Evolutionary conservation across 2,113 vertebrate genomes (phyloP).

Genomic region (Bombycilla garrulus): DNA sequence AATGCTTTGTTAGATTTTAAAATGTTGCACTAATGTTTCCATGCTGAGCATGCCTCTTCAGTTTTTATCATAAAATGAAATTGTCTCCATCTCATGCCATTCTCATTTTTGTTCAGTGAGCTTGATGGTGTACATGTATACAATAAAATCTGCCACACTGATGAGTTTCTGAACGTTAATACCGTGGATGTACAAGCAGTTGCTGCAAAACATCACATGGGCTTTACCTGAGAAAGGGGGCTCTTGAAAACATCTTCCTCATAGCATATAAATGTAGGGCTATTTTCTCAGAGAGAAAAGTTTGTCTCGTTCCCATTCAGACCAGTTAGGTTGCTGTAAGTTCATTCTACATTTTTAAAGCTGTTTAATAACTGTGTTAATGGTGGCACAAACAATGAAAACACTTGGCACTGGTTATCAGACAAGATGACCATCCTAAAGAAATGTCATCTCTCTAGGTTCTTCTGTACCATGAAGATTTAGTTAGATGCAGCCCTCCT

Average conservation of each 20-base stretch:
- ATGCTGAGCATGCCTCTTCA: neutral
- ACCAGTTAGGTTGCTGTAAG: rapidly evolving
- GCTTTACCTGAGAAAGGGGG: neutral
- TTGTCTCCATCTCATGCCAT: neutral
- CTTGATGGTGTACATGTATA: neutral
- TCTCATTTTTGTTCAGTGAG: neutral
- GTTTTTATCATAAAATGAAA: neutral
- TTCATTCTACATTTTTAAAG: neutral
- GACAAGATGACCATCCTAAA: neutral
- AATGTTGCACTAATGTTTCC: neutral
- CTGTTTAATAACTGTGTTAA: neutral
- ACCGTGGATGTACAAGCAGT: neutral
- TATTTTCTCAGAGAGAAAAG: neutral
- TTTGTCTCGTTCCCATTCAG: neutral
- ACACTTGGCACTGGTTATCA: neutral
- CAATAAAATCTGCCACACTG: slow-evolving; percentile 42
- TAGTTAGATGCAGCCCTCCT: neutral
- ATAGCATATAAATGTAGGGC: neutral
- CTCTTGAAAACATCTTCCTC: neutral
- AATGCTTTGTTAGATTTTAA: neutral
- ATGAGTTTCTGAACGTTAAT: neutral
- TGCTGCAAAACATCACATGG: neutral
- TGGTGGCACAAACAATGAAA: neutral
- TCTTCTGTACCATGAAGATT: neutral
- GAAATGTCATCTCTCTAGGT: neutral